These are phyloP conservation scores for Eueides isabella DNA, from an alignment of 1,140 invertebrate genomes.

Conservation along the genomic window DNA sequence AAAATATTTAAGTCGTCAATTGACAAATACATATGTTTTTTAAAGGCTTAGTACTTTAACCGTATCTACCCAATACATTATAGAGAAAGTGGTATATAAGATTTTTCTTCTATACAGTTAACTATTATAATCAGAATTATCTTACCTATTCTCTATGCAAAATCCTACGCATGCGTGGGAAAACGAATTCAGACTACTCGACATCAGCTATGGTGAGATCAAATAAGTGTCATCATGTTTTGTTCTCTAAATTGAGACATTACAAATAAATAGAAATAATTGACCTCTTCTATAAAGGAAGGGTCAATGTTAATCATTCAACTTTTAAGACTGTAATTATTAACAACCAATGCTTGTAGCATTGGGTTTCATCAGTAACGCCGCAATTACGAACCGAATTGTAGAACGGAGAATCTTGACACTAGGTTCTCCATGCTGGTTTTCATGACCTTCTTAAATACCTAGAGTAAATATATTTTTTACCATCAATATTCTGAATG, in stretches of 20 bases:
- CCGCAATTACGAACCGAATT: no score
- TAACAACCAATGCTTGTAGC: not conserved
- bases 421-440: not conserved
- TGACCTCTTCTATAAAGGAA: constrained; percentile 30
- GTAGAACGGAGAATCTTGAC: no score
- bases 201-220: not conserved
- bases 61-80: no score
- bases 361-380: no score
- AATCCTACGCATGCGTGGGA: constrained; percentile 64
- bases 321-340: constrained; percentile 11
- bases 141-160: constrained; percentile 32
- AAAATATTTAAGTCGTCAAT: no score
- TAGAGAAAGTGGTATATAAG: no score
- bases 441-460: not conserved
- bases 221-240: not conserved
- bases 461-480: not conserved
- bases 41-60: no score
- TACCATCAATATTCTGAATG: not conserved
- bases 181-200: constrained; percentile 48
- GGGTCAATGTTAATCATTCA: constrained; percentile 27
- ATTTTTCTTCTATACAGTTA: no score
- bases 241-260: constrained; percentile 26
- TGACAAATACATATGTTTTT: no score
- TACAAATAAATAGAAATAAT: constrained; percentile 27
- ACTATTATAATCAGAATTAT: constrained; percentile 23